These are phyloP conservation scores for Diceros bicornis DNA, from an alignment of 2,797 vertebrate genomes.

Conservation along the genomic window DNA sequence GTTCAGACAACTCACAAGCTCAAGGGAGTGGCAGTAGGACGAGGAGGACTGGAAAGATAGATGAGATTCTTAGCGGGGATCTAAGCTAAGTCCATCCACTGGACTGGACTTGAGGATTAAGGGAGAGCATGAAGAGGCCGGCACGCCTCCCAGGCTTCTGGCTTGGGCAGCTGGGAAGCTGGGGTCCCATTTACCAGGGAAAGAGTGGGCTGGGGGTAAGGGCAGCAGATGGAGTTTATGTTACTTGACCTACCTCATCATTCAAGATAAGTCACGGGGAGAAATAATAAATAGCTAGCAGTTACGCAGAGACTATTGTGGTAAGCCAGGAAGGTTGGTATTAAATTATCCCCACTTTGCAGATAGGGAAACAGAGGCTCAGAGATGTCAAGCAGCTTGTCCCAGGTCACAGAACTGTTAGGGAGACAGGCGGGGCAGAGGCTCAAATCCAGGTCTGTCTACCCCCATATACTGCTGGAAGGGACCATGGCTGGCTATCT, in stretches of 20 bases:
- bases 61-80: neutral
- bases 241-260: neutral
- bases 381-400: neutral
- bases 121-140: neutral
- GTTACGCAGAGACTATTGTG: neutral
- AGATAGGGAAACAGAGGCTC: neutral
- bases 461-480: neutral
- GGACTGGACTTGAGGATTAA: rapidly evolving
- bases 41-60: neutral
- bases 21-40: neutral
- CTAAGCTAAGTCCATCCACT: no score
- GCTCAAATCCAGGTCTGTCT: neutral
- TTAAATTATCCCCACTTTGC: neutral
- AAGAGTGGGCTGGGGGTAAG: neutral
- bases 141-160: neutral
- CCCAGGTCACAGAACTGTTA: neutral
- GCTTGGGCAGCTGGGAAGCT: neutral
- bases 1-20: neutral
- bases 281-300: neutral
- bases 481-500: neutral
- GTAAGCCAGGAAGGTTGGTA: no score
- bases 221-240: neutral
- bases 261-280: conserved; percentile 18
- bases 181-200: neutral
- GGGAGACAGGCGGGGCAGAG: neutral